Conservation (phyloP, 2,113 vertebrate genomes). For the pig (Sus scrofa) region T2T-Sscrofa CM000822.6:55775001-55775500, state of each 20-base stretch:
- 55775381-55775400: neutral
- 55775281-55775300: constrained; percentile 21
- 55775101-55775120: neutral
- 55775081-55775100: neutral
- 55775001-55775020: neutral
- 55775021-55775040: neutral
- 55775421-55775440: rapidly evolving
- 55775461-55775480: neutral
- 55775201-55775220: neutral
- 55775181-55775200: neutral
- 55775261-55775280: neutral
- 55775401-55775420: rapidly evolving
- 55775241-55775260: neutral
- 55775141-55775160: neutral
- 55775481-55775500: neutral
- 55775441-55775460: rapidly evolving
- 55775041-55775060: neutral
- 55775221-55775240: neutral
- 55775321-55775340: neutral
- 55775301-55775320: neutral
- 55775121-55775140: neutral
- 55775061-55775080: neutral
- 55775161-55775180: neutral
- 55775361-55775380: neutral
- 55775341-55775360: constrained; percentile 2